These are phyloP conservation scores for Leucophenga varia DNA, from an alignment of 1,140 invertebrate genomes.

Conservation along the genomic window DNA sequence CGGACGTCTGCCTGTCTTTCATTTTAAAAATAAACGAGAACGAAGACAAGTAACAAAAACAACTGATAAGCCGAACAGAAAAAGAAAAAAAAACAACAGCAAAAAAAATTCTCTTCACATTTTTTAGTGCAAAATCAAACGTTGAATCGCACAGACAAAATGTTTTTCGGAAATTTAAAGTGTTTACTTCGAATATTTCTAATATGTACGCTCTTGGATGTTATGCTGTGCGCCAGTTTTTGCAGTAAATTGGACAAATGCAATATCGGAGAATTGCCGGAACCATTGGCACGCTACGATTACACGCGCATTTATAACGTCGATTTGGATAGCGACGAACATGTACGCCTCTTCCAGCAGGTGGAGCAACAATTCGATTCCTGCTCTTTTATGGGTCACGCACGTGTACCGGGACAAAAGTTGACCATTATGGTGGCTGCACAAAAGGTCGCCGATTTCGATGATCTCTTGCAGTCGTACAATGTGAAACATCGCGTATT, in stretches of 20 bases:
- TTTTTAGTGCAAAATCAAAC: too few species aligned
- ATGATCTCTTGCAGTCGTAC: constrained; percentile 43
- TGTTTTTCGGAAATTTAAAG: too few species aligned
- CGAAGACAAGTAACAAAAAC: too few species aligned
- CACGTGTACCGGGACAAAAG: constrained; percentile 35
- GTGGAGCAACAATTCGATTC: constrained; percentile 48
- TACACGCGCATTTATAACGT: constrained; percentile 59
- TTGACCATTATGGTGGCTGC: constrained; percentile 46
- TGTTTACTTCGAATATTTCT: not conserved
- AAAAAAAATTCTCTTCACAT: too few species aligned
- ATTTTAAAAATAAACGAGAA: too few species aligned
- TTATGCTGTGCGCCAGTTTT: constrained; percentile 16
- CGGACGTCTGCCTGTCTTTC: too few species aligned
- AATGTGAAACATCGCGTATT: constrained; percentile 37
- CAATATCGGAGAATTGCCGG: constrained; percentile 10
- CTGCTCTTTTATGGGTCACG: constrained; percentile 42
- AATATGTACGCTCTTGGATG: not conserved
- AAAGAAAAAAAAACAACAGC: too few species aligned
- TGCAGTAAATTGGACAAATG: constrained; percentile 35
- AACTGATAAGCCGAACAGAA: too few species aligned
- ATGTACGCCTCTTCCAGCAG: constrained; percentile 50
- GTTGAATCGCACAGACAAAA: too few species aligned
- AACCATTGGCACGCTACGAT: constrained; percentile 46
- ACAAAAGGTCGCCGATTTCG: constrained; percentile 44
- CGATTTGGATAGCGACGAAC: constrained; percentile 40